phyloP scores from a whole-genome alignment of 2,113 vertebrate genomes.

The Caloenas nicobarica region DNA sequence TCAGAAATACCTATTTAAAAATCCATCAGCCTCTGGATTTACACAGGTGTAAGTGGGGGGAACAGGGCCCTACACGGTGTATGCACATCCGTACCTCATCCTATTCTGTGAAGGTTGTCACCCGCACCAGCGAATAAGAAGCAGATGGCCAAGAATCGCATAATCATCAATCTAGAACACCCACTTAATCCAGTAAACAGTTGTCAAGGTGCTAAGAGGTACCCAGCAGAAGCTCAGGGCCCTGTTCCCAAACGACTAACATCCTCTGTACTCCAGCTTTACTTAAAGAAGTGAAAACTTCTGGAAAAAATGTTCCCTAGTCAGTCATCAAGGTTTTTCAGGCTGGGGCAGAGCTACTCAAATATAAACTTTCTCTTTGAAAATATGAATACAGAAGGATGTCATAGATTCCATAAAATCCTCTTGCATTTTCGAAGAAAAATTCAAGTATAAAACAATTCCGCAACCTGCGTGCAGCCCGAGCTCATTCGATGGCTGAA shows the following conservation, averaged over 20 bases:
- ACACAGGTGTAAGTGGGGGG: background rate
- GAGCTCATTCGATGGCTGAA: background rate
- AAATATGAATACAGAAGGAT: background rate
- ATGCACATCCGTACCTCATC: background rate
- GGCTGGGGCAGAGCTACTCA: background rate
- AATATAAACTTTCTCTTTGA: background rate
- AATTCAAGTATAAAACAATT: background rate
- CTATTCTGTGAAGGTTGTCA: background rate
- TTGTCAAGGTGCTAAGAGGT: background rate
- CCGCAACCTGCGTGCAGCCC: background rate
- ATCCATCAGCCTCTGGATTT: background rate
- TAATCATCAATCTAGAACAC: background rate
- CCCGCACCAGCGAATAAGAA: background rate
- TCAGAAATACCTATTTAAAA: background rate
- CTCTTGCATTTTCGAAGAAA: background rate
- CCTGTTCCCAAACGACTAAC: background rate
- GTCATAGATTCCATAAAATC: background rate
- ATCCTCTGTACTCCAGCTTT: background rate
- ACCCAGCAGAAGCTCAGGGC: background rate
- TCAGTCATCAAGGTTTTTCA: background rate
- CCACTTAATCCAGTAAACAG: background rate
- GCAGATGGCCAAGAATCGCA: slow-evolving; percentile 10
- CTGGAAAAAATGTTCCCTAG: background rate
- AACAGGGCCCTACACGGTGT: background rate
- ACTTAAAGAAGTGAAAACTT: background rate